These are phyloP conservation scores for Pelobates cultripes DNA, from an alignment of 2,797 vertebrate genomes.

Conservation along the genomic window DNA sequence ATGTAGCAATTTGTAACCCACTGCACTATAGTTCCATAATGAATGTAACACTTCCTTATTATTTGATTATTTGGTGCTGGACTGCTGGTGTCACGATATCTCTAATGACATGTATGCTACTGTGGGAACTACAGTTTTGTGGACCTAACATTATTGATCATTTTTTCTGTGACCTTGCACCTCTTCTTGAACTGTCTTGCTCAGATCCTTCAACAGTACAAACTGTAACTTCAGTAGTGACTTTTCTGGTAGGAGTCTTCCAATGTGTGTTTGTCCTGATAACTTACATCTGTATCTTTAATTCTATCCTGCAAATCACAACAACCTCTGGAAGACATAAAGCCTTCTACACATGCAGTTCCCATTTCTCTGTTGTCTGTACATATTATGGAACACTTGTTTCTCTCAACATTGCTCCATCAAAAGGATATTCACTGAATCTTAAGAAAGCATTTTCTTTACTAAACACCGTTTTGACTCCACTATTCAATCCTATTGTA, in stretches of 20 bases:
- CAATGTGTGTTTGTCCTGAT: not conserved
- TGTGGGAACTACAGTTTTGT: slow-evolving; percentile 21
- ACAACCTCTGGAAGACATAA: not conserved
- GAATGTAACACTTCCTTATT: slow-evolving; percentile 48
- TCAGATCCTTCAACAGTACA: slow-evolving; percentile 22
- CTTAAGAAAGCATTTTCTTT: not conserved
- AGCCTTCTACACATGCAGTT: slow-evolving; percentile 17
- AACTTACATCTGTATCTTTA: slow-evolving; percentile 9
- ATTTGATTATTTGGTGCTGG: slow-evolving; percentile 56
- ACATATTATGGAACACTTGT: slow-evolving; percentile 5
- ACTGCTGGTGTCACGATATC: slow-evolving; percentile 54
- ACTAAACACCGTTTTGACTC: not conserved
- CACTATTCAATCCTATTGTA: not conserved
- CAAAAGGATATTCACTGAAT: not conserved
- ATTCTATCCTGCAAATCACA: not conserved
- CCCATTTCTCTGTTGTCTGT: slow-evolving; percentile 5
- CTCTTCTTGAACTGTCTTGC: slow-evolving; percentile 56
- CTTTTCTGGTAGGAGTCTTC: not conserved
- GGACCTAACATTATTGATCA: slow-evolving; percentile 49
- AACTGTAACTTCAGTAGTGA: slow-evolving; percentile 21
- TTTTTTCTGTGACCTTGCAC: slow-evolving; percentile 62
- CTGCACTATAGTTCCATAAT: slow-evolving; percentile 60
- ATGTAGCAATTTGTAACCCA: slow-evolving; percentile 62
- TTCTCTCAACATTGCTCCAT: not conserved
- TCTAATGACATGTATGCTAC: slow-evolving; percentile 52